These are phyloP conservation scores for Apodemus agrarius DNA, from an alignment of 2,797 vertebrate species.

Conservation along the genomic window DNA sequence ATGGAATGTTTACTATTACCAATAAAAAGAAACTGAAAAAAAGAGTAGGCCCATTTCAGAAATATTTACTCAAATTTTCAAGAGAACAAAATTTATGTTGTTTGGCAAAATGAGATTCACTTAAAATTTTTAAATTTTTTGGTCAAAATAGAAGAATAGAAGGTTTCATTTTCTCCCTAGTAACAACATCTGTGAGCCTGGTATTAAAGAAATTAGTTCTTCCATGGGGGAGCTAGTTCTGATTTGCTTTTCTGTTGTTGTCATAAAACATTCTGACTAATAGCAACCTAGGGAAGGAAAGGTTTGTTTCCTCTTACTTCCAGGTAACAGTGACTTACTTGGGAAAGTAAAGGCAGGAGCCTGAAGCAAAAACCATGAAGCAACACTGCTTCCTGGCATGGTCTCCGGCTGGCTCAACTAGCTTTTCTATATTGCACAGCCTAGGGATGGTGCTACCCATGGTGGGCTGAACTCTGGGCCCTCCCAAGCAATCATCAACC, in stretches of 20 bases:
- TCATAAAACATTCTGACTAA: not conserved
- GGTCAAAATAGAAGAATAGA: not conserved
- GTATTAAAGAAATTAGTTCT: not conserved
- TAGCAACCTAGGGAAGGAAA: no score
- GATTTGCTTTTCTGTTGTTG: not conserved
- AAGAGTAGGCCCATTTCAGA: not conserved
- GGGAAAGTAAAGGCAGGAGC: not conserved
- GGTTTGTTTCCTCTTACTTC: not conserved
- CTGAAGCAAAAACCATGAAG: not conserved
- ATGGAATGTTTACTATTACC: constrained; percentile 1
- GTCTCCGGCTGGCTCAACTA: not conserved
- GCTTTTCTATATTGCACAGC: not conserved
- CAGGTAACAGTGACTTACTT: not conserved
- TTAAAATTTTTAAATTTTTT: not conserved
- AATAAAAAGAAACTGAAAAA: constrained; percentile 16
- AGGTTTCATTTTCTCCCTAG: not conserved
- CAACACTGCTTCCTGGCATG: not conserved
- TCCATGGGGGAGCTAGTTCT: not conserved
- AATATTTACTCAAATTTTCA: constrained; percentile 36
- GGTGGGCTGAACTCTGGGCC: not conserved
- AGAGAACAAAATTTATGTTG: not conserved
- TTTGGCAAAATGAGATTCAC: not conserved
- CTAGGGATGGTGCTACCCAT: not conserved
- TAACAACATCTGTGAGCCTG: not conserved
- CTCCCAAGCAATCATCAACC: not conserved